Percentiles rank a stretch among this genome's conserved stretches.
Conservation (phyloP, 2,888 invertebrate species). For the Rugalucina vietnamica region DNA sequence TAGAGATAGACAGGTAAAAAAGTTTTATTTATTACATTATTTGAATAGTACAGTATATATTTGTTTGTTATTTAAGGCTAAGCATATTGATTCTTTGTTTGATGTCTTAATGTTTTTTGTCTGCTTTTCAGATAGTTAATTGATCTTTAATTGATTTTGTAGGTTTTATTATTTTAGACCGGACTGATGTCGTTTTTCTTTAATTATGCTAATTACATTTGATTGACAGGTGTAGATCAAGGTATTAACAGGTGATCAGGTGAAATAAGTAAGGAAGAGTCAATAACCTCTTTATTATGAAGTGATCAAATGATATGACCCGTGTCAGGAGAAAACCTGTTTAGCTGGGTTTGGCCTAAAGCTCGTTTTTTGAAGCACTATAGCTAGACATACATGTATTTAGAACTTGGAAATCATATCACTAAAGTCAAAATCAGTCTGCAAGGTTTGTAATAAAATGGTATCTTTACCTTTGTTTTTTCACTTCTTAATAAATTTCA, state of each 20-base stretch:
- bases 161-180: not conserved
- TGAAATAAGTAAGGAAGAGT: not conserved
- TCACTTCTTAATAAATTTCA: no score
- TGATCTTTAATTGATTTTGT: not conserved
- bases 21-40: conserved; percentile 4
- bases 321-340: no score
- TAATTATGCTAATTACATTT: conserved; percentile 9
- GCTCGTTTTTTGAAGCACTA: no score
- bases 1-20: conserved; percentile 25
- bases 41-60: conserved; percentile 6
- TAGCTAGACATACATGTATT: no score
- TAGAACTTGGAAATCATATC: no score
- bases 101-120: not conserved
- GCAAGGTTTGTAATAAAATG: no score
- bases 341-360: no score
- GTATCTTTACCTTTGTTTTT: no score
- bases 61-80: conserved; percentile 1
- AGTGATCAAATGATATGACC: conserved; percentile 35
- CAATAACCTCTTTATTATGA: conserved; percentile 31
- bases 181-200: not conserved
- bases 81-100: conserved; percentile 1
- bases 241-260: conserved; percentile 1
- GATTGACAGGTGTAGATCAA: conserved; percentile 1
- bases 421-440: no score
- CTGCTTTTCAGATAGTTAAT: conserved; percentile 4